A percentile compares a stretch with the other conserved stretches of the same genome.
Evolutionary conservation across 2,797 vertebrate species (phyloP).

Genomic region (Falco biarmicus): DNA sequence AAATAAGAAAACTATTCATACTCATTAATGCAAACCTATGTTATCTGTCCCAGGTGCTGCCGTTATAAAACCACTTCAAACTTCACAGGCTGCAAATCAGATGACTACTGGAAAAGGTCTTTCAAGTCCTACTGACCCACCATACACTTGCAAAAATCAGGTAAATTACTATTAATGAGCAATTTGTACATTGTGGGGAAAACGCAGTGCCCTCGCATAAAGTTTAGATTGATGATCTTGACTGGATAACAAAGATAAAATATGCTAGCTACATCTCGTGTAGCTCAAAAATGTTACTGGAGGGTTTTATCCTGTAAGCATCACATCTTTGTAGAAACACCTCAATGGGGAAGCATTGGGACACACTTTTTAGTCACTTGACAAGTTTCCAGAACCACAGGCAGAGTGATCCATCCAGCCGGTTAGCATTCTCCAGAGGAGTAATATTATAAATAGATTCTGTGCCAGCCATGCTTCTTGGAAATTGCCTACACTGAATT

Average conservation of each 20-base stretch:
- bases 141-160: slow-evolving; percentile 62
- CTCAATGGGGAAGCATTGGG: background rate
- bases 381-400: background rate
- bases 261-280: background rate
- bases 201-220: background rate
- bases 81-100: slow-evolving; percentile 82
- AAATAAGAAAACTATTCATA: background rate
- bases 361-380: background rate
- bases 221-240: background rate
- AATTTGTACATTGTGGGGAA: background rate
- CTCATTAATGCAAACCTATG: background rate
- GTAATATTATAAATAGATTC: background rate
- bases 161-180: slow-evolving; percentile 17
- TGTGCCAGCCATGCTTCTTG: background rate
- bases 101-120: slow-evolving; percentile 59
- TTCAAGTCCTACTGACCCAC: background rate
- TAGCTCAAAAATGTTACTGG: background rate
- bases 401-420: background rate
- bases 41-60: slow-evolving; percentile 40
- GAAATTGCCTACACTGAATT: background rate
- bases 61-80: slow-evolving; percentile 77
- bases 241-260: background rate
- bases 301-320: background rate
- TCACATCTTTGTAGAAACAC: background rate
- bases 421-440: background rate